Evolutionary conservation across 2,113 vertebrate genomes (phyloP).

Genomic region (Seriola dumerili): DNA sequence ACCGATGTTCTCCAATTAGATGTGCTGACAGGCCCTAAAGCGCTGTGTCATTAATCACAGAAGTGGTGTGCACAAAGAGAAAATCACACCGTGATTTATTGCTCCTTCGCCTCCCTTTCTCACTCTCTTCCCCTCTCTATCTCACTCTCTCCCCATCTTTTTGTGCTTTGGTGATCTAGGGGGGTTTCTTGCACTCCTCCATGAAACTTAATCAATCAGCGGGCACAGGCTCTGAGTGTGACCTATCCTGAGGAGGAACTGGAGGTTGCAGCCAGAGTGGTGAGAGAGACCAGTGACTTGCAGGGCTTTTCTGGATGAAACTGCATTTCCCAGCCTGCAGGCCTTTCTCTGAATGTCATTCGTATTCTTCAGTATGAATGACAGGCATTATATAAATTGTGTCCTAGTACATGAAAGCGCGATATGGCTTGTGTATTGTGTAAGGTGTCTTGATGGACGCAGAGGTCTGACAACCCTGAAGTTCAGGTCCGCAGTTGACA

Average conservation of each 20-base stretch:
- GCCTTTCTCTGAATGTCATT: conserved; percentile 28
- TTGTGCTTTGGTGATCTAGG: conserved; percentile 72
- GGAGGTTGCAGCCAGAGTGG: conserved; percentile 24
- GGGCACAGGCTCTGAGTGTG: conserved; percentile 11
- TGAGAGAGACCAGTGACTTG: conserved; percentile 30
- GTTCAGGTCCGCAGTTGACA: conserved; percentile 10
- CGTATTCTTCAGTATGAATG: conserved; percentile 28
- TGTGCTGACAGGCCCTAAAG: conserved; percentile 85
- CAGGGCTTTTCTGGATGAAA: conserved; percentile 16
- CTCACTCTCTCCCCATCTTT: conserved; percentile 52
- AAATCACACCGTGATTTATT: conserved; percentile 86
- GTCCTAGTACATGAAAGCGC: not conserved
- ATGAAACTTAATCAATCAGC: conserved; percentile 77
- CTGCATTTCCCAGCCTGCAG: not conserved
- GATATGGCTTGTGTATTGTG: conserved; percentile 17
- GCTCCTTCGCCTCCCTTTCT: conserved; percentile 68
- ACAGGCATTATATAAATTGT: conserved; percentile 23
- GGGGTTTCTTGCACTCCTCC: conserved; percentile 64
- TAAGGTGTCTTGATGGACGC: conserved; percentile 6
- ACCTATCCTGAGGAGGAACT: conserved; percentile 51
- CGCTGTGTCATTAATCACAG: conserved; percentile 84
- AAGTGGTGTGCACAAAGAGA: conserved; percentile 76
- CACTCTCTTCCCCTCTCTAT: conserved; percentile 62
- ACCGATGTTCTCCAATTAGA: conserved; percentile 88
- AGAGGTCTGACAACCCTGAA: not conserved